Evolutionary conservation across 2,888 invertebrate species (phyloP).

Genomic region (Colostygia pectinataria): DNA sequence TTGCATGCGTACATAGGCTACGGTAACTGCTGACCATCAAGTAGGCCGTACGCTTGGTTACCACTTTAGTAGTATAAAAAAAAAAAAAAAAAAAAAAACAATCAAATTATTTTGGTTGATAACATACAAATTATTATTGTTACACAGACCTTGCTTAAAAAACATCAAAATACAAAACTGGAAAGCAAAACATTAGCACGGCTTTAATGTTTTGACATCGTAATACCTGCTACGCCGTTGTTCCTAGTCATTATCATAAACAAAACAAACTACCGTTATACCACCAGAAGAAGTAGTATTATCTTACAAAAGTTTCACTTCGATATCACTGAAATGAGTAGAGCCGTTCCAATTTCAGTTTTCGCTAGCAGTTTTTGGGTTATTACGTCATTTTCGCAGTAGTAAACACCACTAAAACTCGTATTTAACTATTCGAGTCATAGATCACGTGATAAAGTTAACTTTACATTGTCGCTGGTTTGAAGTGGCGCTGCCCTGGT

Average conservation of each 20-base stretch:
- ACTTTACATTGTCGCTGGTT: background rate
- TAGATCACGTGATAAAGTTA: background rate
- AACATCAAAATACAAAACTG: constrained; percentile 1
- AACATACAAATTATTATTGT: no score
- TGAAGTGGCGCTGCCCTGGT: background rate
- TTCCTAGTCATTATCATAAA: constrained; percentile 16
- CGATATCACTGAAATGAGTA: background rate
- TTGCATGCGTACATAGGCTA: no score
- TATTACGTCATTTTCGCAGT: background rate
- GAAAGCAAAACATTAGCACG: constrained; percentile 11
- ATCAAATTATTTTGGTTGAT: no score
- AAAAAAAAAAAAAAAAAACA: no score
- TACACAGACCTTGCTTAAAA: no score
- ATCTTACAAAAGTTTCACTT: background rate
- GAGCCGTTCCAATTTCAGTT: no score
- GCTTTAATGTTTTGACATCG: constrained; percentile 15
- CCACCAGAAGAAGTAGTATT: background rate
- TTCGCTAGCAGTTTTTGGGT: background rate
- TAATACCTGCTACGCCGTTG: constrained; percentile 6
- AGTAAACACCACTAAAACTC: background rate
- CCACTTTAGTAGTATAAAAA: no score
- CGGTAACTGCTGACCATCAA: no score
- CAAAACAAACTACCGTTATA: constrained; percentile 6
- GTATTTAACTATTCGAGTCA: no score
- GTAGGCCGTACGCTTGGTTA: no score